A percentile compares a stretch with the other conserved stretches of the same genome.
phyloP scores from a whole-genome alignment of 1,140 invertebrate genomes.

The Tetramorium alpestre region DNA sequence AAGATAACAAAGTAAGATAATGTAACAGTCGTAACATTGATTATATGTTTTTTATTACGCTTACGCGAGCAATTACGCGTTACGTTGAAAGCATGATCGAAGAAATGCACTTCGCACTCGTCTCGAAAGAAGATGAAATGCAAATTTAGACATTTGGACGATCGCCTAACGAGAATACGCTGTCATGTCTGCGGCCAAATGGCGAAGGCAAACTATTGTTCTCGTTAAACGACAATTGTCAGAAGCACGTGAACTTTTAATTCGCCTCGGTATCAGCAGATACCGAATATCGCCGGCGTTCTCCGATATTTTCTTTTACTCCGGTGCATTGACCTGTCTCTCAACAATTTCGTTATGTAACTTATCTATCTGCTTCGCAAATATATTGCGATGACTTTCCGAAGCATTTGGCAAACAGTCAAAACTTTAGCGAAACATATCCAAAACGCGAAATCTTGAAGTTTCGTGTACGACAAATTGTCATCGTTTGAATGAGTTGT shows the following conservation, averaged over 20 bases:
- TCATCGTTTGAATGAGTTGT: neutral
- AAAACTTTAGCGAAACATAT: neutral
- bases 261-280: neutral
- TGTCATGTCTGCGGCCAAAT: neutral
- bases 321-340: neutral
- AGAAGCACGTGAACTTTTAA: constrained; percentile 26
- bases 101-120: neutral
- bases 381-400: neutral
- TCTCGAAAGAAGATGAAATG: constrained; percentile 2
- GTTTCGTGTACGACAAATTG: neutral
- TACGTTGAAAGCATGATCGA: neutral
- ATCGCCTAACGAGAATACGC: constrained; percentile 8
- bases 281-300: too few relatives aligned
- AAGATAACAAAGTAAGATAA: constrained; percentile 20
- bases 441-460: neutral
- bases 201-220: neutral
- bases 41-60: neutral
- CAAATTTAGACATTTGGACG: constrained; percentile 44
- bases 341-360: constrained; percentile 19
- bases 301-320: neutral
- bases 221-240: neutral
- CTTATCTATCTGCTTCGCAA: neutral
- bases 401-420: neutral
- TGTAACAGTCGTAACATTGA: neutral
- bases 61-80: neutral